phyloP scores from a whole-genome alignment of 2,113 vertebrate species.

The Artemisiospiza belli region DNA sequence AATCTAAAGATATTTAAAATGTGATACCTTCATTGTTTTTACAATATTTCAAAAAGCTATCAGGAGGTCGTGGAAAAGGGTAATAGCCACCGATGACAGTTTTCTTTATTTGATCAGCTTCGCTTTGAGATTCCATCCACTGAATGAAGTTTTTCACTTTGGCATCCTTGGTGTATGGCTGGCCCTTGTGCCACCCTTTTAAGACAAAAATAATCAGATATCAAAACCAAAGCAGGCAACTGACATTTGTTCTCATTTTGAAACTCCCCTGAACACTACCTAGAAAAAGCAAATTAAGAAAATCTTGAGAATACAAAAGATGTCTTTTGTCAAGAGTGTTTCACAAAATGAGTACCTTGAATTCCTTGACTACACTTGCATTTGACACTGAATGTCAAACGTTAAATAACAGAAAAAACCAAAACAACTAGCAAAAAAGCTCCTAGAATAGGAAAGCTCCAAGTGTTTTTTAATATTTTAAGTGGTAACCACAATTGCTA shows the following conservation, averaged over 20 bases:
- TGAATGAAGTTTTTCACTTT: conserved; percentile 86
- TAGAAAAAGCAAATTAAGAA: neutral
- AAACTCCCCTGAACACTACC: neutral
- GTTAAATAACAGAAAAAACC: neutral
- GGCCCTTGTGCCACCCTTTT: conserved; percentile 83
- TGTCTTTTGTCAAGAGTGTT: neutral
- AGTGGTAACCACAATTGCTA: neutral
- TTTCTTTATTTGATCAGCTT: conserved; percentile 77
- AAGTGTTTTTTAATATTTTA: neutral
- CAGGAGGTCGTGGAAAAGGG: conserved; percentile 80
- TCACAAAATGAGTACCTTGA: neutral
- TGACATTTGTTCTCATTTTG: neutral
- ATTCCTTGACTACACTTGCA: neutral
- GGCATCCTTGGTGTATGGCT: conserved; percentile 80
- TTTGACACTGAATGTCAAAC: neutral
- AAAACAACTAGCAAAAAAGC: neutral
- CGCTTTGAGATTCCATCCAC: conserved; percentile 83
- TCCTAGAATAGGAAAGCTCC: neutral
- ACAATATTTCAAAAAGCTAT: conserved; percentile 75
- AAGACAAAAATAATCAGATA: neutral
- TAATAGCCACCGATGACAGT: conserved; percentile 85
- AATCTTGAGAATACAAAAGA: neutral
- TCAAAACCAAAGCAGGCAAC: conserved; percentile 12
- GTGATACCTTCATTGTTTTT: conserved; percentile 75
- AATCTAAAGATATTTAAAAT: neutral